Conservation (phyloP, 2,888 invertebrate species). For the Notocelia uddmanniana region DNA sequence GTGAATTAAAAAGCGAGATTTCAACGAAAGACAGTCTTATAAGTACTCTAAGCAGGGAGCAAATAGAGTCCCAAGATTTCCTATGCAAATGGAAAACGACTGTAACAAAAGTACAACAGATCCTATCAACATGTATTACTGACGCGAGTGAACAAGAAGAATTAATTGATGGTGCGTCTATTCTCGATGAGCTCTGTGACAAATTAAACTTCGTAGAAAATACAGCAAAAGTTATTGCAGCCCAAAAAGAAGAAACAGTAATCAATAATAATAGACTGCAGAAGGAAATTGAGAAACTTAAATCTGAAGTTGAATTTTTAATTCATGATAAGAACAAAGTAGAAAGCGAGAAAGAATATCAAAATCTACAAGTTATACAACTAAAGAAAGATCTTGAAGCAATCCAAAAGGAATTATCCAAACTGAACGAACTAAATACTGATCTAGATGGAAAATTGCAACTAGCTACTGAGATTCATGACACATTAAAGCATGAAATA, state of each 20-base stretch:
- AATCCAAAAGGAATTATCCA: constrained; percentile 46
- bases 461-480: constrained; percentile 48
- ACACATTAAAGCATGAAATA: constrained; percentile 48
- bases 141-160: constrained; percentile 60
- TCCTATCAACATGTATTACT: constrained; percentile 59
- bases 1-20: constrained; percentile 24
- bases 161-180: constrained; percentile 58
- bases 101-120: constrained; percentile 57
- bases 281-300: constrained; percentile 48
- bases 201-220: constrained; percentile 60
- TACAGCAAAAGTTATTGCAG: constrained; percentile 54
- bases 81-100: constrained; percentile 58
- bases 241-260: constrained; percentile 55
- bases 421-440: constrained; percentile 44
- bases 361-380: constrained; percentile 36
- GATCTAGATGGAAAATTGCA: constrained; percentile 48
- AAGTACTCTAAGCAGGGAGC: constrained; percentile 53
- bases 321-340: constrained; percentile 38
- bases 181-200: constrained; percentile 57
- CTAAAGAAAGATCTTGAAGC: constrained; percentile 47
- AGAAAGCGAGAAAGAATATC: constrained; percentile 39
- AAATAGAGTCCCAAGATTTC: constrained; percentile 55
- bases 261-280: constrained; percentile 51
- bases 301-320: constrained; percentile 50
- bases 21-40: constrained; percentile 50